phyloP scores from a whole-genome alignment of 1,140 invertebrate species.

The Delia radicum region DNA sequence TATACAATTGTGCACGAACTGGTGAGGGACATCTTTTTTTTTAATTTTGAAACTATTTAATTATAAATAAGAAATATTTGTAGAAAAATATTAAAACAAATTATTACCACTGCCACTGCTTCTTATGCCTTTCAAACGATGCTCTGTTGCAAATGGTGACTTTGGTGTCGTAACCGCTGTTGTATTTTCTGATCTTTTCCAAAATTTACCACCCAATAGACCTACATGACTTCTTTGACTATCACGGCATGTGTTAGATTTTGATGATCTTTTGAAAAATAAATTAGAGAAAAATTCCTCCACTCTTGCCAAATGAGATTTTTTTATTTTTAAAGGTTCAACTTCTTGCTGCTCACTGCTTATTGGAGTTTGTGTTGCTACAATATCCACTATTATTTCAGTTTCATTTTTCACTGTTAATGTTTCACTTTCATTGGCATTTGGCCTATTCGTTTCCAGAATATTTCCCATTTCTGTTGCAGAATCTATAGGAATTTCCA shows the following conservation, averaged over 20 bases:
- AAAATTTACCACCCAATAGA: slow-evolving; percentile 33
- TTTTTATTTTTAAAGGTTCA: neutral
- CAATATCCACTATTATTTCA: neutral
- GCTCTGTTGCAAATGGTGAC: slow-evolving; percentile 38
- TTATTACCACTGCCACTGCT: slow-evolving; percentile 52
- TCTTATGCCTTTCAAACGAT: slow-evolving; percentile 51
- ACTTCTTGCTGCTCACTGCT: neutral
- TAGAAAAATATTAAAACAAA: neutral
- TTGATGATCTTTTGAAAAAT: slow-evolving; percentile 33
- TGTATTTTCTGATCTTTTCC: slow-evolving; percentile 36
- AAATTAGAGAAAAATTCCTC: slow-evolving; percentile 36
- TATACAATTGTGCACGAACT: too few relatives aligned
- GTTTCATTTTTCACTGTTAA: neutral
- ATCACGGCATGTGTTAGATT: slow-evolving; percentile 35
- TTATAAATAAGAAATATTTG: too few relatives aligned
- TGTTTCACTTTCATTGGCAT: neutral
- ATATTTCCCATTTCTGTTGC: neutral
- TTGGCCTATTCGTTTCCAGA: neutral
- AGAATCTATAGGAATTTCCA: neutral
- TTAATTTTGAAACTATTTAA: too few relatives aligned
- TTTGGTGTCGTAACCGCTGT: slow-evolving; percentile 8
- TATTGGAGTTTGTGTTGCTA: neutral
- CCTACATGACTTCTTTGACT: slow-evolving; percentile 51
- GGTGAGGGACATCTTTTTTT: too few relatives aligned
- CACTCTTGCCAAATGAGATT: slow-evolving; percentile 18